These are phyloP conservation scores for Anastatus disparis DNA, from an alignment of 1,140 invertebrate species.

Conservation along the genomic window DNA sequence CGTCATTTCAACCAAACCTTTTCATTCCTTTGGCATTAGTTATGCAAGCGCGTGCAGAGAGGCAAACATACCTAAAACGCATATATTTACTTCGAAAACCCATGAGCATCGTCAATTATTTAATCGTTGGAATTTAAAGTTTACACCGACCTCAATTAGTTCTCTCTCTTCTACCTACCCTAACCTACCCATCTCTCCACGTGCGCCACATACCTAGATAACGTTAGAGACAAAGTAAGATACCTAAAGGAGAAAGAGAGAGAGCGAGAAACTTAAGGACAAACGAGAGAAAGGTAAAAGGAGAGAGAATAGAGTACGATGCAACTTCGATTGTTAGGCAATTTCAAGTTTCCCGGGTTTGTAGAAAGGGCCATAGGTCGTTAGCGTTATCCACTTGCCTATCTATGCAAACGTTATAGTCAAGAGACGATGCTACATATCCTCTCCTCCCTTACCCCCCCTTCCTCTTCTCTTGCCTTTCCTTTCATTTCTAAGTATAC, in stretches of 20 bases:
- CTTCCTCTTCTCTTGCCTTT: background rate
- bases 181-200: too few species aligned
- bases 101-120: background rate
- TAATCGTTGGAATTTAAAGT: constrained; percentile 5
- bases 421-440: background rate
- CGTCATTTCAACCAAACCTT: too few species aligned
- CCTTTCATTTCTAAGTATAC: background rate
- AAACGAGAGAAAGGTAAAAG: background rate
- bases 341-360: constrained; percentile 30
- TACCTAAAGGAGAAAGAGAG: background rate
- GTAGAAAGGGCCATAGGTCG: constrained; percentile 10
- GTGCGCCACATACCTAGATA: too few species aligned
- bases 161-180: too few species aligned
- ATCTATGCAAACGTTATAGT: constrained; percentile 27
- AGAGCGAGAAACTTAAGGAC: background rate
- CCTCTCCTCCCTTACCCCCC: background rate
- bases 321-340: constrained; percentile 36
- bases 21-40: too few species aligned
- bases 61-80: background rate
- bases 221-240: too few species aligned
- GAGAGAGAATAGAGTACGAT: too few species aligned
- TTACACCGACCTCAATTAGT: background rate
- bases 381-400: constrained; percentile 29
- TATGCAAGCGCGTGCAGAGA: too few species aligned
- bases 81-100: background rate